Evolutionary conservation across 2,797 vertebrate genomes (phyloP).

Genomic region (Falco naumanni): DNA sequence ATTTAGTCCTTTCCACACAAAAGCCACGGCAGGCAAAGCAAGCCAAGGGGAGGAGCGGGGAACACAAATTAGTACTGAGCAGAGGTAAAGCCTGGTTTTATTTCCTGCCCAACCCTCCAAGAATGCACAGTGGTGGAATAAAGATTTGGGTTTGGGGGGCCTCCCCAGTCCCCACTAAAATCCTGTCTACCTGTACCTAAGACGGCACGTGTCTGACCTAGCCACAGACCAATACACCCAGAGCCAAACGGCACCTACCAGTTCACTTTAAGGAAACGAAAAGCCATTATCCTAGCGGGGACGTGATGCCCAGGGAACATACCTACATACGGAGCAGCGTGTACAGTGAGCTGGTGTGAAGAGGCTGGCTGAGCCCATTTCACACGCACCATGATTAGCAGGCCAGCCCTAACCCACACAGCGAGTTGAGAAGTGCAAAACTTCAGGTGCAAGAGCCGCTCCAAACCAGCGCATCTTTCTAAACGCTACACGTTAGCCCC

Average conservation of each 20-base stretch:
- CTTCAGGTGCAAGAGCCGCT: background rate
- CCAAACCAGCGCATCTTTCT: background rate
- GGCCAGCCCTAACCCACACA: background rate
- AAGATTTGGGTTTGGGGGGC: background rate
- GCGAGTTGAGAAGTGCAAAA: background rate
- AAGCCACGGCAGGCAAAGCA: background rate
- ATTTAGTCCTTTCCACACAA: constrained; percentile 1
- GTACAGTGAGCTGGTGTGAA: background rate
- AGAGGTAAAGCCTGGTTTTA: background rate
- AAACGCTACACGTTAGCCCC: background rate
- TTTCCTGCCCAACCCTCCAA: background rate
- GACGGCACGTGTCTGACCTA: background rate
- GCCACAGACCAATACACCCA: background rate
- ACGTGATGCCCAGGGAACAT: background rate
- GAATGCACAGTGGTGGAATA: background rate
- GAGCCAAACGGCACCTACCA: background rate
- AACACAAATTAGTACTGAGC: background rate
- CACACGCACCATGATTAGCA: fast-evolving
- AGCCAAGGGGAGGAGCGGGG: background rate
- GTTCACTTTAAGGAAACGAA: background rate
- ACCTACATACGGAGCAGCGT: background rate
- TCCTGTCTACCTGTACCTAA: background rate
- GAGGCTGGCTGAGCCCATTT: background rate
- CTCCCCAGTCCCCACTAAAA: background rate
- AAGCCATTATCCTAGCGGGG: background rate